phyloP scores from a whole-genome alignment of 1,140 invertebrate species.

The Drosophila pallidifrons region DNA sequence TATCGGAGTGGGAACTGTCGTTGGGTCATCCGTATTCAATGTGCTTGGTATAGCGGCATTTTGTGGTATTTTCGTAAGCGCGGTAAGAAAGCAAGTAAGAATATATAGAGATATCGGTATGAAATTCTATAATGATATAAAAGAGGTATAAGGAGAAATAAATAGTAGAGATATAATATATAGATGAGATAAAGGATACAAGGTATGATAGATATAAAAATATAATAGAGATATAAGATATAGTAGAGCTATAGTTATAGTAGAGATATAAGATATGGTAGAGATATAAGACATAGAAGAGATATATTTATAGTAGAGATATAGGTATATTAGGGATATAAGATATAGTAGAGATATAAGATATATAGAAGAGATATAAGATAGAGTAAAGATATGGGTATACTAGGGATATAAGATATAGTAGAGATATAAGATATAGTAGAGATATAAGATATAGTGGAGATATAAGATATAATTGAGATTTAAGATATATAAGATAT shows the following conservation, averaged over 20 bases:
- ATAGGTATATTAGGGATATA: background rate
- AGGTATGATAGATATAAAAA: too few species aligned
- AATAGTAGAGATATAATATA: too few species aligned
- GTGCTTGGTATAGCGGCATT: conserved; percentile 95
- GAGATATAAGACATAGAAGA: too few species aligned
- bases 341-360: background rate
- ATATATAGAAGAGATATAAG: background rate
- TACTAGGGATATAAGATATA: too few species aligned
- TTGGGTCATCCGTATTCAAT: conserved; percentile 97
- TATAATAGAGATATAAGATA: too few species aligned
- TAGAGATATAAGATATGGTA: too few species aligned
- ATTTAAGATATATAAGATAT: background rate
- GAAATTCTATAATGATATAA: background rate
- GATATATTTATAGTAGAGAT: background rate
- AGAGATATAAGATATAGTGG: too few species aligned
- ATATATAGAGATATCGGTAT: background rate
- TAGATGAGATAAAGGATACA: too few species aligned
- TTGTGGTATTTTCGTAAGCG: conserved; percentile 89
- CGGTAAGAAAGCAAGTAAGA: conserved; percentile 22
- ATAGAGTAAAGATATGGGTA: background rate
- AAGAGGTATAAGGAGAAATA: background rate
- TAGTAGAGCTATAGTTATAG: too few species aligned
- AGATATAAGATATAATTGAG: too few species aligned
- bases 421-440: too few species aligned
- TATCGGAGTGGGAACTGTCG: conserved; percentile 94